These are phyloP conservation scores for Meriones unguiculatus DNA, from an alignment of 2,113 vertebrate species.

Conservation along the genomic window DNA sequence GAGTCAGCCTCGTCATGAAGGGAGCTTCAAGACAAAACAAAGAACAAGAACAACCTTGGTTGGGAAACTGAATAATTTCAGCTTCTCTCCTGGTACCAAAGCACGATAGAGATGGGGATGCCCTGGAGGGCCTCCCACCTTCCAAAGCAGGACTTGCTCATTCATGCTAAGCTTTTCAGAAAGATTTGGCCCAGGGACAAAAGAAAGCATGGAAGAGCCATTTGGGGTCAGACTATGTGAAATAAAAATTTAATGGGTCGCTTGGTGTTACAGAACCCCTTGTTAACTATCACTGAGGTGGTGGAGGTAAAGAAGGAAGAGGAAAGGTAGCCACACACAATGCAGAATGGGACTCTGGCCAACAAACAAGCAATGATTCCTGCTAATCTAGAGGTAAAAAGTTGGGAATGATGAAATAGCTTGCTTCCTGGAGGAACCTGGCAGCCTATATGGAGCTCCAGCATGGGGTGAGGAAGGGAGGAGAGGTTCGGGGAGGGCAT, in stretches of 20 bases:
- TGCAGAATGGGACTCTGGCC: background rate
- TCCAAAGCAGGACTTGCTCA: background rate
- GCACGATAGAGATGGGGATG: background rate
- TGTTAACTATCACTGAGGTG: background rate
- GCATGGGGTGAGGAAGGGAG: background rate
- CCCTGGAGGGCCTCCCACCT: background rate
- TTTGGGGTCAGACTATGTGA: background rate
- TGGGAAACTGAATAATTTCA: background rate
- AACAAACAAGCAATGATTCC: background rate
- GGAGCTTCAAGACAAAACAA: slow-evolving; percentile 42
- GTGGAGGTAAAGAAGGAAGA: background rate
- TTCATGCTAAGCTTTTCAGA: background rate
- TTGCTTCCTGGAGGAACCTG: background rate
- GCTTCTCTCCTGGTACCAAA: background rate
- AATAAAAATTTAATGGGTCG: background rate
- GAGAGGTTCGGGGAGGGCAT: background rate
- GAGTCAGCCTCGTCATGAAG: slow-evolving; percentile 37
- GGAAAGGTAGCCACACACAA: background rate
- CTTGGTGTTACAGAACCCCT: background rate
- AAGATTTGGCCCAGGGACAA: background rate
- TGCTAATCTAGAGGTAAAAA: background rate
- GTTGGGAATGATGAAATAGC: background rate
- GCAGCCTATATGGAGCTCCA: background rate
- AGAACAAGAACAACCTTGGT: background rate
- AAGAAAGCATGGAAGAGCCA: background rate